These are phyloP conservation scores for Sclerodermus sp. DNA, from an alignment of 2,888 invertebrate genomes.

Conservation along the genomic window DNA sequence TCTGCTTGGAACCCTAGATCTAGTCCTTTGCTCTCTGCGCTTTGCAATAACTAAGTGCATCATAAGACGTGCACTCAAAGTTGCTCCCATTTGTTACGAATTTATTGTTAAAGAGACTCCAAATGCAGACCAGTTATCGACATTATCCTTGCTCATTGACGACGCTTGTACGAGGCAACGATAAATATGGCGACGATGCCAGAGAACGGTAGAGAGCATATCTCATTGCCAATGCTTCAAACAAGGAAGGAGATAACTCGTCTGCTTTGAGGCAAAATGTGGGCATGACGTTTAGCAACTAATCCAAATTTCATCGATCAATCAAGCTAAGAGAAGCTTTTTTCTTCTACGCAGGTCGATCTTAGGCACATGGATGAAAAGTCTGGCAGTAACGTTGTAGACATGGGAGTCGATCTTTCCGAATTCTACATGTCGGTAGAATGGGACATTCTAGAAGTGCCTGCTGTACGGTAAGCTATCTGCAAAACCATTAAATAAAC, in stretches of 20 bases:
- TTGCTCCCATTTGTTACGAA: slow-evolving; percentile 3
- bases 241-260: slow-evolving; percentile 14
- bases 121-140: too few relatives aligned
- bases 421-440: slow-evolving; percentile 99
- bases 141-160: too few relatives aligned
- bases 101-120: slow-evolving; percentile 1
- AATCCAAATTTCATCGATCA: background rate
- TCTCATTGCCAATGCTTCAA: too few relatives aligned
- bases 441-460: slow-evolving; percentile 98
- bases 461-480: slow-evolving; percentile 77
- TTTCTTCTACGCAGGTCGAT: slow-evolving; percentile 71
- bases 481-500: too few relatives aligned
- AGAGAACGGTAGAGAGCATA: too few relatives aligned
- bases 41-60: slow-evolving; percentile 39
- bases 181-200: too few relatives aligned
- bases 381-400: slow-evolving; percentile 85
- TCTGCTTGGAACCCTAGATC: background rate
- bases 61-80: slow-evolving; percentile 35
- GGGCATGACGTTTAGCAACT: slow-evolving; percentile 32
- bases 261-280: slow-evolving; percentile 25
- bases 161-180: too few relatives aligned
- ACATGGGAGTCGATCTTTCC: slow-evolving; percentile 92
- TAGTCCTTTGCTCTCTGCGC: slow-evolving; percentile 35
- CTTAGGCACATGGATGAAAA: slow-evolving; percentile 90
- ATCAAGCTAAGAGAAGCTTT: background rate